phyloP scores from a whole-genome alignment of 2,113 vertebrate species.

The Nothobranchius kuhntae region DNA sequence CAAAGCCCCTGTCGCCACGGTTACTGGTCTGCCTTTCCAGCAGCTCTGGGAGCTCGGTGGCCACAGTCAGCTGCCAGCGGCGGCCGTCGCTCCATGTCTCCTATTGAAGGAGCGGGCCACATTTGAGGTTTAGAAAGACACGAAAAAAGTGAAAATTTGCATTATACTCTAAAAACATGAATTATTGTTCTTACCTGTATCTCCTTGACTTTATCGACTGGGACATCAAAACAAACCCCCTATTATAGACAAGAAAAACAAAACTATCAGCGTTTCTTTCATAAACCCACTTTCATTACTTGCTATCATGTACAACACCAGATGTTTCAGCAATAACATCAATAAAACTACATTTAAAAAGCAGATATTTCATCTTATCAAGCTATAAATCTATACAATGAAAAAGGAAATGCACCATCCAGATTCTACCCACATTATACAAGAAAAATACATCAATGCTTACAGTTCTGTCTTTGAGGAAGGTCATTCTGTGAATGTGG shows the following conservation, averaged over 20 bases:
- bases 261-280: slow-evolving; percentile 14
- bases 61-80: slow-evolving; percentile 88
- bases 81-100: slow-evolving; percentile 87
- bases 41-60: slow-evolving; percentile 88
- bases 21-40: slow-evolving; percentile 82
- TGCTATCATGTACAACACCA: not conserved
- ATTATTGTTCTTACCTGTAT: slow-evolving; percentile 81
- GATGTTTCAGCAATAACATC: too few species aligned
- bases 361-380: too few species aligned
- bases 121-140: not conserved
- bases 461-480: slow-evolving; percentile 90
- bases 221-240: slow-evolving; percentile 96
- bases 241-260: slow-evolving; percentile 60
- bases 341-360: too few species aligned
- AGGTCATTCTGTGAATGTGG: slow-evolving; percentile 86
- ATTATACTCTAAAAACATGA: slow-evolving; percentile 10
- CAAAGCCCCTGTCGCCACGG: slow-evolving; percentile 66
- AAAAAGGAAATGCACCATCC: not conserved
- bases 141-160: too few species aligned
- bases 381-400: not conserved
- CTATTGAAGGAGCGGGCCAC: slow-evolving; percentile 62
- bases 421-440: not conserved
- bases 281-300: not conserved
- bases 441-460: not conserved
- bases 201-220: slow-evolving; percentile 81